Evolutionary conservation across 2,113 vertebrate genomes (phyloP).

Genomic region (Sterna hirundo): DNA sequence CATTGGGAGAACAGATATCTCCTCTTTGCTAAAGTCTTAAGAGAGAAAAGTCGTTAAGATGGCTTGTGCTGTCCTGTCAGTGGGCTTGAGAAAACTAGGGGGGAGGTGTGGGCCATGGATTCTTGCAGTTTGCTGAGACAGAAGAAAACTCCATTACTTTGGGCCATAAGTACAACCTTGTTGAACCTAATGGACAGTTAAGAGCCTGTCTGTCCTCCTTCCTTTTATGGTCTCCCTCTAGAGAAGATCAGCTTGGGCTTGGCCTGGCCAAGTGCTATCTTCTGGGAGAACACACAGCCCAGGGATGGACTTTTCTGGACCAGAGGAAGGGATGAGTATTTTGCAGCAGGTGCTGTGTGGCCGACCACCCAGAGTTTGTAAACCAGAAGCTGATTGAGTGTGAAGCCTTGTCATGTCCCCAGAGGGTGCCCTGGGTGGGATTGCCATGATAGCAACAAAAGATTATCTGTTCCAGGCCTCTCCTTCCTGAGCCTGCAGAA

Average conservation of each 20-base stretch:
- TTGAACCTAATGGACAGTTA: background rate
- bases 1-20: background rate
- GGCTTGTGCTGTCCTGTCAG: background rate
- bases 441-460: slow-evolving; percentile 66
- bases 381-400: background rate
- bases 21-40: background rate
- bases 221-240: background rate
- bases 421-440: background rate
- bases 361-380: background rate
- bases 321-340: background rate
- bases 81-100: background rate
- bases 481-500: slow-evolving; percentile 70
- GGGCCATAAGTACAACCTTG: background rate
- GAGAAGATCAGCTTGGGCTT: background rate
- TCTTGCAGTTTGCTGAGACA: background rate
- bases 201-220: background rate
- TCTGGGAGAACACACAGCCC: background rate
- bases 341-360: background rate
- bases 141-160: background rate
- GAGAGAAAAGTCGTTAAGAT: background rate
- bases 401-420: background rate
- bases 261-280: background rate
- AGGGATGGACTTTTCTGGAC: background rate
- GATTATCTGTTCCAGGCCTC: slow-evolving; percentile 69
- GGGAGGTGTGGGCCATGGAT: background rate